These are phyloP conservation scores for Uropetala carovei DNA, from an alignment of 2,888 invertebrate genomes.

Conservation along the genomic window DNA sequence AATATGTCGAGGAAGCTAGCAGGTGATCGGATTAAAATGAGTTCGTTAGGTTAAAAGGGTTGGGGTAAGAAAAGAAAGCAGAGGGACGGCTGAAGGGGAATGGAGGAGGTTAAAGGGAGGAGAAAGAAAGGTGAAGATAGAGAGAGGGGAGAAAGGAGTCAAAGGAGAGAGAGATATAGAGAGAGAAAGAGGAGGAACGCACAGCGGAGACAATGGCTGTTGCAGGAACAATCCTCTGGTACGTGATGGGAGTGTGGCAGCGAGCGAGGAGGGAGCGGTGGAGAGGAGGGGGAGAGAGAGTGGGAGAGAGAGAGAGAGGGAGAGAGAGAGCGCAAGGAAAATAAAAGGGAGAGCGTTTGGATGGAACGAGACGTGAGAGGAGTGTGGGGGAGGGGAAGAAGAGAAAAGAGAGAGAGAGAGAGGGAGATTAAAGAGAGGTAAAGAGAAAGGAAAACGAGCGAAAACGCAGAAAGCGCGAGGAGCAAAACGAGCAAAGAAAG, in stretches of 20 bases:
- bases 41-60: too few relatives aligned
- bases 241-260: conserved; percentile 19
- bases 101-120: not conserved
- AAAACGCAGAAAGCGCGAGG: too few relatives aligned
- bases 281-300: not conserved
- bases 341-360: not conserved
- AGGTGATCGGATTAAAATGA: too few relatives aligned
- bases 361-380: not conserved
- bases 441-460: too few relatives aligned
- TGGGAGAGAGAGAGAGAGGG: not conserved
- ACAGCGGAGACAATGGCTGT: not conserved
- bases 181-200: not conserved
- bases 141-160: not conserved
- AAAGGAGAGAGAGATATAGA: not conserved
- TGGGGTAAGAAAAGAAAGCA: too few relatives aligned
- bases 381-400: too few relatives aligned
- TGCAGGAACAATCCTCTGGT: conserved; percentile 25
- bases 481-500: too few relatives aligned
- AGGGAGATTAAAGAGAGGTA: not conserved
- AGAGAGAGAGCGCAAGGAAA: not conserved
- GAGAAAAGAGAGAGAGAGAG: not conserved
- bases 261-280: not conserved
- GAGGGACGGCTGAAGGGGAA: too few relatives aligned
- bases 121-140: not conserved
- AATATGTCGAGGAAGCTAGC: too few relatives aligned